Percentiles rank a stretch among this genome's conserved stretches.
These are phyloP conservation scores for Choloepus hoffmanni DNA, from an alignment of 2,113 vertebrate genomes.

Conservation along the genomic window DNA sequence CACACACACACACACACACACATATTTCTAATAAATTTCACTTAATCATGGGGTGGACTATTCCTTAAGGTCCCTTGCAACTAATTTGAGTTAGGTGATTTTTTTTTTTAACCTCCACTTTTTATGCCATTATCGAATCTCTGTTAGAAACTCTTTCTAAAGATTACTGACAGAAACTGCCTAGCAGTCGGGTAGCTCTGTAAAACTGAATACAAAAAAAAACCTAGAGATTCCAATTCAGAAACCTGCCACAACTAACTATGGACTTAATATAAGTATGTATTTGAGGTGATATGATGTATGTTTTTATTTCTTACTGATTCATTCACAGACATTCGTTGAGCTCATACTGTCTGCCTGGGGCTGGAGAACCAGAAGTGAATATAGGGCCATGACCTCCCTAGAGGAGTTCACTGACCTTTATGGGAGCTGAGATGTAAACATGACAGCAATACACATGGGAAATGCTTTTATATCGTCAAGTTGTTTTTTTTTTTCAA, in stretches of 20 bases:
- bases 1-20: neutral
- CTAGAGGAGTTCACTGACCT: neutral
- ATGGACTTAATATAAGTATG: neutral
- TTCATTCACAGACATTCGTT: neutral
- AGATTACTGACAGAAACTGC: neutral
- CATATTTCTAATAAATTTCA: conserved; percentile 33
- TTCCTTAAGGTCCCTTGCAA: neutral
- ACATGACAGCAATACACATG: neutral
- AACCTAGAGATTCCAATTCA: neutral
- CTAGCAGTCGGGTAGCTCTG: neutral
- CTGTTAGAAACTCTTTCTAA: neutral
- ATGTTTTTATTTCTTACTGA: conserved; percentile 12
- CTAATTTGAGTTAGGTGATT: neutral
- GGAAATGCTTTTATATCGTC: no score
- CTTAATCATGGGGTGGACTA: neutral
- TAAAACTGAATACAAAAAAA: neutral
- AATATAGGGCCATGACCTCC: neutral
- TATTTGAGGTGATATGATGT: conserved; percentile 8
- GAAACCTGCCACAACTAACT: neutral
- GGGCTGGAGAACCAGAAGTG: neutral
- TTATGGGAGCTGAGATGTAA: neutral
- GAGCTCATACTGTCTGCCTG: neutral
- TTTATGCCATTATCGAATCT: neutral
- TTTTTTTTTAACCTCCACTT: neutral
- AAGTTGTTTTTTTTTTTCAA: no score